Evolutionary conservation across 1,140 invertebrate genomes (phyloP).

Genomic region (Atopsyche davidsoni): DNA sequence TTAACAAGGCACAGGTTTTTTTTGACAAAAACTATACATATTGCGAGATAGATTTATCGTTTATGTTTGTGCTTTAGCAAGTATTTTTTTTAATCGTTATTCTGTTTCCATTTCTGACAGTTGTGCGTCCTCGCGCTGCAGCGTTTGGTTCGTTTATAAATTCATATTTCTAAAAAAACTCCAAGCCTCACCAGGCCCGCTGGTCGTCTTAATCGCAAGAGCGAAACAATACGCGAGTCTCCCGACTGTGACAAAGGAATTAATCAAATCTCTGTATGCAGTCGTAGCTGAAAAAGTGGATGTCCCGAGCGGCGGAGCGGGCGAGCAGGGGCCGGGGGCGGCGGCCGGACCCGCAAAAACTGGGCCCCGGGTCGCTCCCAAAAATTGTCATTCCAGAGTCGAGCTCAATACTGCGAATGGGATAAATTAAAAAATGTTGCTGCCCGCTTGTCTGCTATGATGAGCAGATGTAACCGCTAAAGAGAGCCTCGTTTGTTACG

Average conservation of each 20-base stretch:
- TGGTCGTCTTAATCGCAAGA: constrained; percentile 15
- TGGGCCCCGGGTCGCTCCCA: constrained; percentile 19
- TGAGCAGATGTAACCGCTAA: constrained; percentile 30
- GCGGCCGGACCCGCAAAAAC: constrained; percentile 22
- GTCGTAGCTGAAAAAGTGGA: constrained; percentile 23
- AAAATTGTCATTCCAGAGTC: constrained; percentile 30
- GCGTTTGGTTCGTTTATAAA: too few relatives aligned
- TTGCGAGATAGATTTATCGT: too few relatives aligned
- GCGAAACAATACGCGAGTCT: constrained; percentile 8
- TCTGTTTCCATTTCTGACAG: too few relatives aligned
- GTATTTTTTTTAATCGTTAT: too few relatives aligned
- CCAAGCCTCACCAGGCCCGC: too few relatives aligned
- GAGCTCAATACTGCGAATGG: constrained; percentile 30
- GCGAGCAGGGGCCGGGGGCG: constrained; percentile 1
- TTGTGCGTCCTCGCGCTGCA: too few relatives aligned
- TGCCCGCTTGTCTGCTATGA: constrained; percentile 14
- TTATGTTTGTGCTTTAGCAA: too few relatives aligned
- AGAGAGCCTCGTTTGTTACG: too few relatives aligned
- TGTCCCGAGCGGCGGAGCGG: constrained; percentile 8
- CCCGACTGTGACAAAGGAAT: constrained; percentile 21
- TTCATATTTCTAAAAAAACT: too few relatives aligned
- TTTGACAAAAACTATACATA: too few relatives aligned
- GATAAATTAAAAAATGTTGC: constrained; percentile 30
- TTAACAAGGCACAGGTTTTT: too few relatives aligned
- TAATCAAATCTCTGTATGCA: constrained; percentile 28